These are phyloP conservation scores for Pectinophora gossypiella DNA, from an alignment of 1,140 invertebrate genomes.

Conservation along the genomic window DNA sequence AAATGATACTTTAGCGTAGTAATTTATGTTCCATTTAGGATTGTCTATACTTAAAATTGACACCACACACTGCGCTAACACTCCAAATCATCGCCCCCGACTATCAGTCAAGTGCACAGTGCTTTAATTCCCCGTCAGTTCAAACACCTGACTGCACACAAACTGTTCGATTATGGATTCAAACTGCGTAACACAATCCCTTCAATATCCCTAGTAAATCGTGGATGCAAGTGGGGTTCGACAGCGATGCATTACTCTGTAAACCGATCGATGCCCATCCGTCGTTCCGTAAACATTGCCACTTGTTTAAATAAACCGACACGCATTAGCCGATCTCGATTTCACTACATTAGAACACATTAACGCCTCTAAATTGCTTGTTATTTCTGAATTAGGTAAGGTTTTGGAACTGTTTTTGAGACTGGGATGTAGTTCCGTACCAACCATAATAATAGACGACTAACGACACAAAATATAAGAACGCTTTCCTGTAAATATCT, in stretches of 20 bases:
- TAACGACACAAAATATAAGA: no score
- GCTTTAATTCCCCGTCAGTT: no score
- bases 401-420: no score
- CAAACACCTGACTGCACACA: neutral
- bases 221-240: slow-evolving; percentile 50
- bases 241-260: slow-evolving; percentile 63
- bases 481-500: no score
- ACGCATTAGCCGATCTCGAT: slow-evolving; percentile 69
- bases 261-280: slow-evolving; percentile 71
- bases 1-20: no score
- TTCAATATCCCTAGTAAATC: slow-evolving; percentile 4
- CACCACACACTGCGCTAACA: no score
- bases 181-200: neutral
- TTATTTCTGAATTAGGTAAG: slow-evolving; percentile 60
- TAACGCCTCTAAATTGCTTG: slow-evolving; percentile 63
- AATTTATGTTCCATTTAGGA: no score
- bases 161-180: neutral
- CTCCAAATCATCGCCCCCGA: no score
- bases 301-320: slow-evolving; percentile 72
- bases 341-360: slow-evolving; percentile 74
- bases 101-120: no score
- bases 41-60: no score
- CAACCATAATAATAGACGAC: no score
- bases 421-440: no score
- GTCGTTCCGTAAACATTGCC: slow-evolving; percentile 66